Percentiles rank a stretch among this genome's conserved stretches.
Conservation (phyloP, 1,140 invertebrate species). For the Apis florea region DNA sequence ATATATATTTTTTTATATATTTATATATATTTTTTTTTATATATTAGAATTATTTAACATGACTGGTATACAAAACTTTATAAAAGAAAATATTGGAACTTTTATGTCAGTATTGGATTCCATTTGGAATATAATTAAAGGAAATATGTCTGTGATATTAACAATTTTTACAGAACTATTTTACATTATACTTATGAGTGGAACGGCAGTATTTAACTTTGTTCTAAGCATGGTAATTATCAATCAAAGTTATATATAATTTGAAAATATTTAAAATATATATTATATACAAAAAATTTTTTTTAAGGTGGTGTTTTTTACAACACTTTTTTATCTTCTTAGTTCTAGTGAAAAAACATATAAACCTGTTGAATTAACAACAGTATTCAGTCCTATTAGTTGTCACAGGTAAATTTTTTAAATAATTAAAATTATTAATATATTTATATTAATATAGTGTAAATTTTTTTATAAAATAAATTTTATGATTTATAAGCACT, state of each 20-base stretch:
- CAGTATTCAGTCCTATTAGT: conserved; percentile 85
- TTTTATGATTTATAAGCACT: conserved; percentile 53
- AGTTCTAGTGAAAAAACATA: conserved; percentile 93
- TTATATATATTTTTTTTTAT: neutral
- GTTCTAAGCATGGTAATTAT: conserved; percentile 91
- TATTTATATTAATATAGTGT: neutral
- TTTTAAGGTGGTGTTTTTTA: conserved; percentile 95
- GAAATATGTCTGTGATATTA: conserved; percentile 95
- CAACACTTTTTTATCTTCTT: conserved; percentile 96
- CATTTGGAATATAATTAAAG: conserved; percentile 94
- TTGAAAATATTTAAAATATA: neutral
- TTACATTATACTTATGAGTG: conserved; percentile 94
- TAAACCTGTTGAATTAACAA: conserved; percentile 93
- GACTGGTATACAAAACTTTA: conserved; percentile 88
- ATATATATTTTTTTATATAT: neutral
- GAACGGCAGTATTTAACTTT: conserved; percentile 96
- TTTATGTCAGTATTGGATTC: conserved; percentile 94
- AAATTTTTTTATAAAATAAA: conserved; percentile 29
- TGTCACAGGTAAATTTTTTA: conserved; percentile 76
- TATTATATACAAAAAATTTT: conserved; percentile 42
- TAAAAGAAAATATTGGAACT: conserved; percentile 95
- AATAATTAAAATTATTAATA: conserved; percentile 15
- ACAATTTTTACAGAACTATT: conserved; percentile 92
- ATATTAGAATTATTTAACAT: conserved; percentile 88
- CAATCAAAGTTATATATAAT: neutral